Evolutionary conservation across 2,888 invertebrate genomes (phyloP).

Genomic region (Schizaphis graminum): DNA sequence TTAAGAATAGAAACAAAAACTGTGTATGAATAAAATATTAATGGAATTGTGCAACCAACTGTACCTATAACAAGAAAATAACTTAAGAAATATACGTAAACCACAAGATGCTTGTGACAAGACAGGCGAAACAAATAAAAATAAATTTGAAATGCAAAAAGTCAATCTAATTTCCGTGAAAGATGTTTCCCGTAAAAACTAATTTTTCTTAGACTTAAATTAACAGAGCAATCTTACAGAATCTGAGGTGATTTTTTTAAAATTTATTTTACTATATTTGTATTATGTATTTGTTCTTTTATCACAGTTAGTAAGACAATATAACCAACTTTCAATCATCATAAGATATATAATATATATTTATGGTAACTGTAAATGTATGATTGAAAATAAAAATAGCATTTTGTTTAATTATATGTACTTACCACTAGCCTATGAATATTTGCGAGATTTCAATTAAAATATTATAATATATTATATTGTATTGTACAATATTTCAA

Average conservation of each 20-base stretch:
- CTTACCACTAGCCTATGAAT: background rate
- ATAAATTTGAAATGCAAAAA: background rate
- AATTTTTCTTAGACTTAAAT: background rate
- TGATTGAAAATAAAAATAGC: background rate
- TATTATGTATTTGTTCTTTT: background rate
- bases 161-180: background rate
- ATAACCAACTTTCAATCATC: background rate
- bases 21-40: background rate
- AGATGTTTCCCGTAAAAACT: background rate
- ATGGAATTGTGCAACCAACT: background rate
- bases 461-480: too few relatives aligned
- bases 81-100: background rate
- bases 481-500: background rate
- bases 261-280: background rate
- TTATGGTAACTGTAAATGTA: too few relatives aligned
- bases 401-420: background rate
- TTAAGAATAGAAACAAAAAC: background rate
- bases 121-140: constrained; percentile 5
- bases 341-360: too few relatives aligned
- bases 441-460: background rate
- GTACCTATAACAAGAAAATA: background rate
- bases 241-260: background rate
- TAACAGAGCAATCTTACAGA: background rate
- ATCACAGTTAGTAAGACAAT: background rate
- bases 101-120: background rate